Conservation (phyloP, 2,888 invertebrate genomes). For the Calliopum simillimum region DNA sequence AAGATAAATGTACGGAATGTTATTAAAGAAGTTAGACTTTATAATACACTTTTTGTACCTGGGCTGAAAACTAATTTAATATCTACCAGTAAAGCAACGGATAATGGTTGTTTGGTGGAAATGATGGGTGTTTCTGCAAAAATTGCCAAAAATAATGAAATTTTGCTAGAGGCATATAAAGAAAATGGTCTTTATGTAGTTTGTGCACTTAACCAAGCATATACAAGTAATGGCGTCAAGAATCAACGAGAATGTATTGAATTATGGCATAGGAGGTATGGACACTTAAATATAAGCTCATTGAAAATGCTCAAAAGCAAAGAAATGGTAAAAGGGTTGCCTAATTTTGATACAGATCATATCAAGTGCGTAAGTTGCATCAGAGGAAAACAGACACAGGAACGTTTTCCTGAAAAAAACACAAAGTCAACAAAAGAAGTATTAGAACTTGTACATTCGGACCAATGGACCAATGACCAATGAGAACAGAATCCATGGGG, state of each 20-base stretch:
- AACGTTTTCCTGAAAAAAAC: no score
- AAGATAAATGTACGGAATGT: background rate
- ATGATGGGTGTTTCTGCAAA: background rate
- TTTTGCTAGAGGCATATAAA: constrained; percentile 22
- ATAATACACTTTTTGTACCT: background rate
- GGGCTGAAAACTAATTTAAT: background rate
- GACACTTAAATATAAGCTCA: constrained; percentile 30
- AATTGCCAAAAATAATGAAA: constrained; percentile 1
- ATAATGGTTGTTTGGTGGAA: background rate
- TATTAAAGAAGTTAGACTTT: background rate
- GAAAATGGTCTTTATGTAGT: constrained; percentile 17
- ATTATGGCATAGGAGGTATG: constrained; percentile 35
- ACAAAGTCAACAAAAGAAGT: no score
- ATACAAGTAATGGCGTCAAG: background rate
- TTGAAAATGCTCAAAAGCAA: constrained; percentile 24
- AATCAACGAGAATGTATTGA: constrained; percentile 11
- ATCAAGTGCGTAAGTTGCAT: constrained; percentile 31
- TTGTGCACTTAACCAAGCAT: constrained; percentile 14
- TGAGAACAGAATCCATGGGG: constrained; percentile 37
- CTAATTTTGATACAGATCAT: constrained; percentile 20
- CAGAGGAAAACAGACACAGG: constrained; percentile 33
- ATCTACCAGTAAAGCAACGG: background rate
- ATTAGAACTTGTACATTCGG: no score
- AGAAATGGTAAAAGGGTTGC: constrained; percentile 35
- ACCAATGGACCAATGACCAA: no score